Percentiles rank a stretch among this genome's conserved stretches.
These are phyloP conservation scores for Mimumesa dahlbomi DNA, from an alignment of 2,888 invertebrate species.

Conservation along the genomic window DNA sequence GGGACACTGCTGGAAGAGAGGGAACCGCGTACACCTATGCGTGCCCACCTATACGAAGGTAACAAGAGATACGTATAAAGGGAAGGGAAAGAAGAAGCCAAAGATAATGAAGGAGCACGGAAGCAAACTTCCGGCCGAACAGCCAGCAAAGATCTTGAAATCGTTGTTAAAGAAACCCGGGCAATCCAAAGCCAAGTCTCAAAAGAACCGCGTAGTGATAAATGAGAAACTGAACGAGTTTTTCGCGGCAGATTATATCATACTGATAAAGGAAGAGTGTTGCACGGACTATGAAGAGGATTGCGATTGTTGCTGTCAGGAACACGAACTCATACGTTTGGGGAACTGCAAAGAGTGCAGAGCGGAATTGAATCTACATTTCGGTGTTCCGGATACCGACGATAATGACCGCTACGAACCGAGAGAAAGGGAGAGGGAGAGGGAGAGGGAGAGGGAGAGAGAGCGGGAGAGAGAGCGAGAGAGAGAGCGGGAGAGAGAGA, in stretches of 20 bases:
- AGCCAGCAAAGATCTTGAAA: constrained; percentile 81
- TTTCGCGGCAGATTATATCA: constrained; percentile 95
- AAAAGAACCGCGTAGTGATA: constrained; percentile 91
- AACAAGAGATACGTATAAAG: background rate
- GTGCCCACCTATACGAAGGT: no score
- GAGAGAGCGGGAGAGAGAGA: no score
- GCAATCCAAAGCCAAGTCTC: constrained; percentile 82
- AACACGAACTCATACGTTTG: constrained; percentile 85
- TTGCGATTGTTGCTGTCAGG: constrained; percentile 87
- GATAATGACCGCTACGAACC: constrained; percentile 50
- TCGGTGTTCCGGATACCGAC: constrained; percentile 71
- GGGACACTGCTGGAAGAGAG: constrained; percentile 4
- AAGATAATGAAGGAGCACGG: constrained; percentile 73
- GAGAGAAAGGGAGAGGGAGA: no score
- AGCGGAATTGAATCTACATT: constrained; percentile 77
- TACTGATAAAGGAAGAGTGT: constrained; percentile 93
- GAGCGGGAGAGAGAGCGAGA: no score
- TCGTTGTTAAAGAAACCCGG: constrained; percentile 90
- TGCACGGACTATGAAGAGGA: constrained; percentile 90
- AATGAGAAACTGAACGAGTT: constrained; percentile 95
- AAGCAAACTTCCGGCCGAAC: constrained; percentile 68
- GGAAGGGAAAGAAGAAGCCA: background rate
- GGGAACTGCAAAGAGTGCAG: constrained; percentile 82
- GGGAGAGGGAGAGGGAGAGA: no score
- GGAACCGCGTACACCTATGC: background rate